phyloP scores from a whole-genome alignment of 2,797 vertebrate genomes.

The Halcyon leucocephala region DNA sequence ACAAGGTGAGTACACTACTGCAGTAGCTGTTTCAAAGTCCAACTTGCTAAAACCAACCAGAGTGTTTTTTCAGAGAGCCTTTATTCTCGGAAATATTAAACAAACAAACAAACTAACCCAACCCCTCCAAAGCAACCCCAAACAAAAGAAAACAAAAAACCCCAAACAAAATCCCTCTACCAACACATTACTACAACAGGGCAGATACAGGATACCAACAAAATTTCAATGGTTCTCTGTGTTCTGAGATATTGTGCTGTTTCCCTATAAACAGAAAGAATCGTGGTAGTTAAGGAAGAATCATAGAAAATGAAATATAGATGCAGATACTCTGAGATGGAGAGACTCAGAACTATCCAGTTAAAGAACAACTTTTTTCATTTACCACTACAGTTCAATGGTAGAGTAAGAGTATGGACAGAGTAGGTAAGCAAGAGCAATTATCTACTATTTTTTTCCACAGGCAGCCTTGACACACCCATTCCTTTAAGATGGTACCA shows the following conservation, averaged over 20 bases:
- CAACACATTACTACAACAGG: neutral
- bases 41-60: neutral
- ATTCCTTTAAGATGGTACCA: neutral
- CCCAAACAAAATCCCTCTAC: neutral
- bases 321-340: neutral
- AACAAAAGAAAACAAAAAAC: neutral
- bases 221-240: neutral
- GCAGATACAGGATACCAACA: neutral
- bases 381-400: neutral
- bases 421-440: neutral
- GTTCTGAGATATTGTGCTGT: neutral
- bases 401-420: neutral
- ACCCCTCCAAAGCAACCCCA: neutral
- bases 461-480: neutral
- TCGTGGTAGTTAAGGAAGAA: neutral
- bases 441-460: neutral
- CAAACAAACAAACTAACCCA: neutral
- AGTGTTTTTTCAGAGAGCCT: neutral
- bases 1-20: neutral
- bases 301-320: neutral
- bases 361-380: neutral
- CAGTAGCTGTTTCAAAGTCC: neutral
- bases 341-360: neutral
- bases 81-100: neutral
- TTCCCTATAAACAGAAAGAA: neutral